Evolutionary conservation across 2,113 vertebrate genomes (phyloP).

Genomic region (Craseonycteris thonglongyai): DNA sequence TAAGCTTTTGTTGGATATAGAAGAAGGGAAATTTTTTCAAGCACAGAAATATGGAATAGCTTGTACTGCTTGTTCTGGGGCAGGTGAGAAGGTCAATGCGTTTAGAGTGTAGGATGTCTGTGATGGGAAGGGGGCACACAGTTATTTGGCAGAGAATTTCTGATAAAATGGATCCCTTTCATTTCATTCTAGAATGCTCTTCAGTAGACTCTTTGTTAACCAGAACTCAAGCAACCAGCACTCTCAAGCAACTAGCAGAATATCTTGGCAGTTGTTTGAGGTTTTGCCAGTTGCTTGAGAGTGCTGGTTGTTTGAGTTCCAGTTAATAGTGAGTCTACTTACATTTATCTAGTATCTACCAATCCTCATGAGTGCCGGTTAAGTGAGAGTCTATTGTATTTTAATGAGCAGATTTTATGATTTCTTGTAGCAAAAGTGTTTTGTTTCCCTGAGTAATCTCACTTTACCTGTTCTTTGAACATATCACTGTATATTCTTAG

Average conservation of each 20-base stretch:
- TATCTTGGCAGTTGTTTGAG: too few relatives aligned
- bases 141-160: background rate
- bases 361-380: too few relatives aligned
- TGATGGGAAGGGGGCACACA: background rate
- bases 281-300: too few relatives aligned
- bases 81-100: background rate
- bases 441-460: background rate
- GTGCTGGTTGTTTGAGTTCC: too few relatives aligned
- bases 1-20: background rate
- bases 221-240: too few relatives aligned
- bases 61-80: background rate
- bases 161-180: background rate
- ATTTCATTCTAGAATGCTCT: background rate
- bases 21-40: background rate
- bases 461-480: background rate
- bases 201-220: too few relatives aligned
- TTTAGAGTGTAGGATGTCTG: too few relatives aligned
- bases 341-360: too few relatives aligned
- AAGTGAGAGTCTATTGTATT: too few relatives aligned
- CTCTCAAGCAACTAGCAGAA: too few relatives aligned
- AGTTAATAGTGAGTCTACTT: too few relatives aligned
- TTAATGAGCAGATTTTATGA: background rate
- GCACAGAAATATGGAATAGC: background rate
- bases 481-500: background rate
- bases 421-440: background rate